A percentile compares a stretch with the other conserved stretches of the same genome.
These are phyloP conservation scores for Lydus trimaculatus DNA, from an alignment of 2,888 invertebrate genomes.

Conservation along the genomic window DNA sequence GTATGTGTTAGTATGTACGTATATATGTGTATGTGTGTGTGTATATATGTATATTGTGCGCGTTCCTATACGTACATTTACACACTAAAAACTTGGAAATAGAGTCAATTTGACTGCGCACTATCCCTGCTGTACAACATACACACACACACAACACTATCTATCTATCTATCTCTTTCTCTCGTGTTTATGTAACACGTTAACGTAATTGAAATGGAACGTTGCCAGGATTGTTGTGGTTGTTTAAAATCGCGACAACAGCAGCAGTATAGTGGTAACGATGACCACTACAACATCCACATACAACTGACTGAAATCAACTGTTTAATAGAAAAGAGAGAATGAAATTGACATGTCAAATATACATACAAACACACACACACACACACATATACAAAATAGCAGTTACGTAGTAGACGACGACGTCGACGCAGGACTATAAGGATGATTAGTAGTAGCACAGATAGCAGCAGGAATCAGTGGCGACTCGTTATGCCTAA, in stretches of 20 bases:
- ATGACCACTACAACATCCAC: background rate
- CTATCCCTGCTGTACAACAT: background rate
- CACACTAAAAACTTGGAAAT: constrained; percentile 2
- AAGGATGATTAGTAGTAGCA: background rate
- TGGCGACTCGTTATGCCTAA: background rate
- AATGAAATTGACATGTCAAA: background rate
- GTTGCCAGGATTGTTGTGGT: background rate
- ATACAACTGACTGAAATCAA: constrained; percentile 2
- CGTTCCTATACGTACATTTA: constrained; percentile 4
- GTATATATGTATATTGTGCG: background rate
- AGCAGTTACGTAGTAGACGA: background rate
- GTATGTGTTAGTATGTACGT: background rate
- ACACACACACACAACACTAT: background rate
- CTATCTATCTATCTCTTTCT: background rate
- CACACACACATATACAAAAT: background rate
- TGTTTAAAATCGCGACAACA: too few species aligned
- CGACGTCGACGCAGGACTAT: background rate
- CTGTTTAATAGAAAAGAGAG: background rate
- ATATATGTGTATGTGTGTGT: background rate
- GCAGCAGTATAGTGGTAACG: too few species aligned
- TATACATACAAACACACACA: too few species aligned
- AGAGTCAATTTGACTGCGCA: constrained; percentile 1
- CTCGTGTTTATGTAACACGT: background rate
- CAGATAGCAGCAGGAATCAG: background rate
- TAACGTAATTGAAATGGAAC: background rate